Evolutionary conservation across 2,888 invertebrate genomes (phyloP), one percentile per base, ranked within the genome.

Genomic region (Clanis bilineata): DNA sequence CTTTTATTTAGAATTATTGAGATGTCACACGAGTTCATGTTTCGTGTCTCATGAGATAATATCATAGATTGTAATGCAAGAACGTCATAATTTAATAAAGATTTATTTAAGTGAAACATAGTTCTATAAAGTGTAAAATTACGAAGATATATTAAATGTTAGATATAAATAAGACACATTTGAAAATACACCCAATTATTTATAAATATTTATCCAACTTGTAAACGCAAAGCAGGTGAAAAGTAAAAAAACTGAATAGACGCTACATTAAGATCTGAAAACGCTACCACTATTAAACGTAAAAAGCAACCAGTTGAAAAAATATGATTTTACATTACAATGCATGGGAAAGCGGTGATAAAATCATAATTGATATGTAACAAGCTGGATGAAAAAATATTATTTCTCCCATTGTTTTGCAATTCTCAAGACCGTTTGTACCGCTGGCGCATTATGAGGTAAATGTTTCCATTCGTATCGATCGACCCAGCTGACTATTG

Each of bases 331-430:
- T 67, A 58, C 62, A 60, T 55, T 69, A 77, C 76, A 77, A 76
- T 70, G 62, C 61, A 66, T 76, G 74, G 64, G 73, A 74, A 73
- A 23, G 28, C 54, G 43, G 55, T 57, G 76, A 79, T 77, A 73
- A 36, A 15, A 74, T 78, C 74, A 56, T 64, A 69, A 69, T 70
- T 67, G 67, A 66, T 68, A 61, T 63, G 64, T 69, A 69, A 72
- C 66, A 57, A 44, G 22, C 22, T 44, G 25, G 25, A 51, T 25
- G 47, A 39, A 51, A 47, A 38, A 38, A 22, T 51, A 51, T 28
- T 51, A 23, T 56, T 58, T 58, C 28, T 39, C 47, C 56, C 59
- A 66, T 69, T 64, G 69, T 67, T 41, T 62, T 63, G 56, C 57
- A 2, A 32, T 45, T 38, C 45, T 4, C 36, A 57, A 57, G 38